Base-by-base conservation (phyloP, 2,888 invertebrate species). In the Patella caerulea region DNA sequence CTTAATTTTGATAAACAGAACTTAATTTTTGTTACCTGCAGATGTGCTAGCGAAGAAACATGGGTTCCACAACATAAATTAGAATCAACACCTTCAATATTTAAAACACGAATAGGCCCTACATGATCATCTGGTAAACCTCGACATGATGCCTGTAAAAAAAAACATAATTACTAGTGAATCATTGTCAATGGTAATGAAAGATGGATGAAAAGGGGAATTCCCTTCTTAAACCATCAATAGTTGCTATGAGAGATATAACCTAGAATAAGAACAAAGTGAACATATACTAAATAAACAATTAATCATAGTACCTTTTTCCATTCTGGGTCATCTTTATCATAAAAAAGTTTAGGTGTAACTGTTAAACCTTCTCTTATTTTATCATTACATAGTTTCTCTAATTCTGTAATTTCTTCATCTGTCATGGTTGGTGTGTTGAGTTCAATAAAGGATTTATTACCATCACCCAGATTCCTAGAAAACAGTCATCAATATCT, bases 51-150 rank as follows among this genome's bases (percentile, higher is more conserved):
- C 91, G 95, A 96, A 5, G 93, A 93, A 0, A 97, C 96, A 89
- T 97, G 97, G 0, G 97, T 97, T 1, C 97, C 97, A 91, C 97
- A 97, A 89, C 97, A 97, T 94, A 96, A 94, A 87, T 96, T 96
- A 79, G 94, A 94, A 84, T 97, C 96, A 72, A 96, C 92, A 29
- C 94, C 94, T 56, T 95, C 94, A 79, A 97, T 97, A 75, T 94
- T 93, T 56, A 97, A 94, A 3, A 97, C 94, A 75, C 97, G 93
- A 17, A 96, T 95, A 45, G 94, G 94, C 0, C 95, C 95, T 83
- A 93, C 94, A 84, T 96, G 95, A 89, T 96, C 96, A 79, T 95
- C 95, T 0, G 97, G 96, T 52, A 97, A 91, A 0, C 96, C 96
- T 74, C 95, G 92, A 0, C 94, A 94, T 81, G 94, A 93, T 2